Evolutionary conservation across 2,888 invertebrate species (phyloP), one percentile per base, ranked within the genome.

Genomic region (Amblyjoppa proteus): DNA sequence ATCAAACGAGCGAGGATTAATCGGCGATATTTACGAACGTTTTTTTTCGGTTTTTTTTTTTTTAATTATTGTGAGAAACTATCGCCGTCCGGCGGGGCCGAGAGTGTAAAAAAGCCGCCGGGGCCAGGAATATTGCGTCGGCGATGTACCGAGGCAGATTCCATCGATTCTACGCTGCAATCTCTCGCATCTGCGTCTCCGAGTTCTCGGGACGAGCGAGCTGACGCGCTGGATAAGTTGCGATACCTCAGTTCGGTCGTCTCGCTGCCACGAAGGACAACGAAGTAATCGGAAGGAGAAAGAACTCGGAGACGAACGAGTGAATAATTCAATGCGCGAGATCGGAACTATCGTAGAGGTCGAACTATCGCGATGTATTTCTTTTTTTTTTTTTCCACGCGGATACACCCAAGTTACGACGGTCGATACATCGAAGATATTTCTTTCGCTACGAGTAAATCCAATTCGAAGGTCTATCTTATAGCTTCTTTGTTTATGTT

Each of bases 401-500:
- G 38, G 34, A 34, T 34, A 56, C 56, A 56, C 25, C 56, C 56
- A 25, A 56, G 25, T 20, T 56, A 0, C 20, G 25, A 20, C 7
- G 56, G 9, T 56, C 20, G 9, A 56, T 20, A 20, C n/a, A 28
- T 28, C 61, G 61, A 31, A 13, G 13, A 61, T 61, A 13, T 1
- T 61, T 31, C 31, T 31, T 9, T 38, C 31, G 13, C 28, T 61
- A 7, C 61, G 28, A 28, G 16, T 38, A 41, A 41, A 56, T 58
- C 25, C 2, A 34, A 64, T 49, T 75, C 64, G 51, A 45, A 34
- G 74, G 28, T 61, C 45, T 34, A 74, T 74, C 58, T 16, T 45
- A 28, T 4, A 20, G 20, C 45, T 11, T 41, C 38, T 38, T 16
- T 45, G 20, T 20, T 20, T 20, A 20, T 20, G 20, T 20, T 20